Evolutionary conservation across 1,140 invertebrate species (phyloP).

Genomic region (Camponotus vicinus): DNA sequence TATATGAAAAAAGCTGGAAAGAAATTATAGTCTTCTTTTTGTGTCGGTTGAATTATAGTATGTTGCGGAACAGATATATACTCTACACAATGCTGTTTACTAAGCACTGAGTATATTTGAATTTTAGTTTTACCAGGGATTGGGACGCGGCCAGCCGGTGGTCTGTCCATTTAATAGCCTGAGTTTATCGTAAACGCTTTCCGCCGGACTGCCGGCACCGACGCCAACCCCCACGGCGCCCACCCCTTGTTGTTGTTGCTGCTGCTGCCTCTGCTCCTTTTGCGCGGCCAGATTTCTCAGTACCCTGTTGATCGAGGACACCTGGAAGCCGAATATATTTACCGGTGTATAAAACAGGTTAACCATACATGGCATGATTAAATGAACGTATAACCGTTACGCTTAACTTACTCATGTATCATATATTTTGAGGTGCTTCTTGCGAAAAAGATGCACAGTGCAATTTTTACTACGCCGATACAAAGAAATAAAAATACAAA

Average conservation of each 20-base stretch:
- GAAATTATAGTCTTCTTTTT: no score
- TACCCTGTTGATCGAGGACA: slow-evolving; percentile 99
- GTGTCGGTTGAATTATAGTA: no score
- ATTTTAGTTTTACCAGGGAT: slow-evolving; percentile 86
- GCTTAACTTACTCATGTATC: background rate
- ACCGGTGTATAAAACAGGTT: background rate
- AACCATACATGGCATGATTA: background rate
- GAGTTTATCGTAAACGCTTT: slow-evolving; percentile 94
- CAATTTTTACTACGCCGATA: background rate
- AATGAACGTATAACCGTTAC: background rate
- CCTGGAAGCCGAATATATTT: slow-evolving; percentile 87
- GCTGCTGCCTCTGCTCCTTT: slow-evolving; percentile 91
- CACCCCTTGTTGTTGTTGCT: slow-evolving; percentile 83
- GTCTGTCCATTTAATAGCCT: slow-evolving; percentile 93
- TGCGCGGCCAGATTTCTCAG: slow-evolving; percentile 97
- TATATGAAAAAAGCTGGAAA: no score
- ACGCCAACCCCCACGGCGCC: slow-evolving; percentile 84
- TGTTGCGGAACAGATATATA: background rate
- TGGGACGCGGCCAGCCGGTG: slow-evolving; percentile 88
- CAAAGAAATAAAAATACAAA: background rate
- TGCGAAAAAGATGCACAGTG: background rate
- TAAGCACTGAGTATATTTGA: background rate
- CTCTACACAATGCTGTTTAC: background rate
- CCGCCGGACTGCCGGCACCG: slow-evolving; percentile 84
- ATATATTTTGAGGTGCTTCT: background rate